Percentiles rank a stretch among this genome's conserved stretches.
Conservation (phyloP, 2,113 vertebrate genomes). For the Pagrus major region DNA sequence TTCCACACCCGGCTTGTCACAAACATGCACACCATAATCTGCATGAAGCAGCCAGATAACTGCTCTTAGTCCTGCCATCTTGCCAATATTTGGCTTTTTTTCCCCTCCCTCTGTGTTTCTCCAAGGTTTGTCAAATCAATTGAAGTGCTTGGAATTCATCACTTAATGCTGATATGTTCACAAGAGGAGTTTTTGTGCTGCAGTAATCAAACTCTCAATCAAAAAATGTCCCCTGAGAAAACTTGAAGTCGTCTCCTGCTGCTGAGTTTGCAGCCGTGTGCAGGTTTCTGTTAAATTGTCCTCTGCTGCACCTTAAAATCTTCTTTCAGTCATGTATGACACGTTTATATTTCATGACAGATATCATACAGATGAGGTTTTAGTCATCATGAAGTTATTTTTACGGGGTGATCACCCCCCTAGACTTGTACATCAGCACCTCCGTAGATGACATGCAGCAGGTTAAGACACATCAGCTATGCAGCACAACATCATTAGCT, state of each 20-base stretch:
- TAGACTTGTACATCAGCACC: neutral
- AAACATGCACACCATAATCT: neutral
- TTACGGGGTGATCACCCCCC: neutral
- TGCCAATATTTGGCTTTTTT: neutral
- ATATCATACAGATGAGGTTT: neutral
- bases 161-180: neutral
- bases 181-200: neutral
- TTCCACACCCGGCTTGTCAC: neutral
- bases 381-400: neutral
- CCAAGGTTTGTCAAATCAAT: constrained; percentile 19
- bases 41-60: neutral
- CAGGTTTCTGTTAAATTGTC: neutral
- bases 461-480: neutral
- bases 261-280: neutral
- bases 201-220: constrained; percentile 25
- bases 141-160: constrained; percentile 19
- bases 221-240: neutral
- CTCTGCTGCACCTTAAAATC: neutral
- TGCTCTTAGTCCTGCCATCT: neutral
- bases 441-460: constrained; percentile 1
- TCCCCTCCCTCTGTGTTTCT: neutral
- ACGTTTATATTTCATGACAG: neutral
- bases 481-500: neutral
- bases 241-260: neutral
- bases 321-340: neutral